These are phyloP conservation scores for Rhipidura dahli DNA, from an alignment of 2,113 vertebrate species.

Conservation along the genomic window DNA sequence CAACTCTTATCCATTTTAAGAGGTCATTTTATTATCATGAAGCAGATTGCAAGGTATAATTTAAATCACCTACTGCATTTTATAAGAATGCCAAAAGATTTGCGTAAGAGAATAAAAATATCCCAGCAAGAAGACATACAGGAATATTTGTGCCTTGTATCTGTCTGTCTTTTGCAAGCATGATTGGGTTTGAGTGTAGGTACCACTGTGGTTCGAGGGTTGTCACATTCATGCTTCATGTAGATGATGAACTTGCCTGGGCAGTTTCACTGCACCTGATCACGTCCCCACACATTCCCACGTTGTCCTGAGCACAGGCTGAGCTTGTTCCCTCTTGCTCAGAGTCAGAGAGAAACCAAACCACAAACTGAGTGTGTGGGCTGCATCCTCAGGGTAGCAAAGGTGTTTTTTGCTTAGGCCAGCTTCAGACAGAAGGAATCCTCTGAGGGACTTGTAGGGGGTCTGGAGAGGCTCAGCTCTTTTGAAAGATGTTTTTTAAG, in stretches of 20 bases:
- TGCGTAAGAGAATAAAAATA: not conserved
- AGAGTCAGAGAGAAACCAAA: not conserved
- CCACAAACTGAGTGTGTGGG: too few species aligned
- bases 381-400: rapidly evolving
- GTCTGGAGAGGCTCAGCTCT: not conserved
- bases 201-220: not conserved
- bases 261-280: not conserved
- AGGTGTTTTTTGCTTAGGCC: too few species aligned
- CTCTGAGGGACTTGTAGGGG: not conserved
- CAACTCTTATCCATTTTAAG: not conserved
- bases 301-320: not conserved
- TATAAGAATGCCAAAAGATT: not conserved
- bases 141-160: not conserved
- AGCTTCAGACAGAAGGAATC: not conserved
- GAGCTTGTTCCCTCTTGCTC: not conserved
- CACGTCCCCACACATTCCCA: not conserved
- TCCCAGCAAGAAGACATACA: not conserved
- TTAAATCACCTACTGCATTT: not conserved
- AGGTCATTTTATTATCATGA: not conserved
- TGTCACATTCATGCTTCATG: not conserved
- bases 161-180: not conserved
- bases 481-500: not conserved
- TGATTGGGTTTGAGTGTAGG: not conserved
- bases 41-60: not conserved
- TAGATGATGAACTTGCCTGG: not conserved